Evolutionary conservation across 2,888 invertebrate genomes (phyloP), one percentile per base, ranked within the genome.

Genomic region (Linnaemya vulpina): DNA sequence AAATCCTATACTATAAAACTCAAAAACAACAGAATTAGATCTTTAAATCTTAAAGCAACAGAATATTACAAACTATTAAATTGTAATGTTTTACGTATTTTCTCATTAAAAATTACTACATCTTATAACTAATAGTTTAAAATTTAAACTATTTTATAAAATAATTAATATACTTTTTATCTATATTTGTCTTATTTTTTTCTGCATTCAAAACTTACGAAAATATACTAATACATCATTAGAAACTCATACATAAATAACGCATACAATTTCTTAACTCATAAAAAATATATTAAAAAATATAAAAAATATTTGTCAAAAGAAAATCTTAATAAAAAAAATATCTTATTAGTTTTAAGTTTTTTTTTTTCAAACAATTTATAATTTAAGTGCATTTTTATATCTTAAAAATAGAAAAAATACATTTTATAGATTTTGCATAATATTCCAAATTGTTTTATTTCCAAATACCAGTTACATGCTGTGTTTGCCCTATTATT

Each of bases 361-460:
- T 60, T 43, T 74, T 73, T 40, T 60, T 43, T 74, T 73, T 78
- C 46, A 43, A 77, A 67, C 11, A 63, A 11, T 10, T 71, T 60
- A 65, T 83, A 77, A 68, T 68, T 78, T 83, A 78, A 83, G 53
- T 40, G 20, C 46, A 74, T 78, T 74, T 83, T 77, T 74, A 70
- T 62, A 68, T 35, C 30, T 46, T 22, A 11, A 68, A 60, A 63
- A 17, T 5, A 5, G 25, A 53, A 74, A 55, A 70, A 77, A 74
- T 35, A 30, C 11, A 38, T 43, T 38, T 65, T 38, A 67, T 38
- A 60, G 53, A 43, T 71, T 58, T 53, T 73, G 43, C 55, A 46
- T 65, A 62, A 20, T 73, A 71, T 73, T 63, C 15, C 11, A 40
- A 60, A 17, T 71, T 71, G 40, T 65, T 58, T 77, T 60, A 38